These are phyloP conservation scores for Hemicrepidius hirtus DNA, from an alignment of 2,888 invertebrate species.

Conservation along the genomic window DNA sequence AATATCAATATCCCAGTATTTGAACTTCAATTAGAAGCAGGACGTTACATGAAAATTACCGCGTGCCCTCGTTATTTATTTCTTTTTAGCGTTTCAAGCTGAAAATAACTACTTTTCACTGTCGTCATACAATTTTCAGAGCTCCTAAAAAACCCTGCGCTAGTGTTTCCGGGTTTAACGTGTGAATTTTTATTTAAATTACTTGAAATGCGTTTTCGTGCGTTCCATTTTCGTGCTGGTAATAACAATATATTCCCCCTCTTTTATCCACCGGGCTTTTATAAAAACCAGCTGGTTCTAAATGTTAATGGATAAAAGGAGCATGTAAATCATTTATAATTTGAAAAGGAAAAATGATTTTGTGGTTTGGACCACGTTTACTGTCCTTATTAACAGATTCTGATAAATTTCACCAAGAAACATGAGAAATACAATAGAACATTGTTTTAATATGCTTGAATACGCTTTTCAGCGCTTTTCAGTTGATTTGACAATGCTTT, in stretches of 20 bases:
- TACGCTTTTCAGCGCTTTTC: not conserved
- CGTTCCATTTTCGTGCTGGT: not conserved
- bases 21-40: too few relatives aligned
- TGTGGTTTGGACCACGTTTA: too few relatives aligned
- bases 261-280: not conserved
- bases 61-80: not conserved
- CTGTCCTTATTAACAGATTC: too few relatives aligned
- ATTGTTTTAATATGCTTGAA: not conserved
- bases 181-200: conserved; percentile 20
- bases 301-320: not conserved
- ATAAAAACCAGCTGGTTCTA: not conserved
- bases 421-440: too few relatives aligned
- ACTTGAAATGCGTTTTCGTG: conserved; percentile 12
- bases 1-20: too few relatives aligned
- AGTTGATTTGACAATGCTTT: not conserved
- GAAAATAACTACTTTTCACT: conserved; percentile 3
- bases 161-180: not conserved
- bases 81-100: not conserved
- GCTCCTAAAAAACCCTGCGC: not conserved
- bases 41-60: not conserved
- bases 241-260: not conserved
- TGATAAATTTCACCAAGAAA: too few relatives aligned
- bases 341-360: not conserved
- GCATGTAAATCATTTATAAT: not conserved
- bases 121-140: not conserved